Conservation (phyloP, 2,888 invertebrate species). For the Drosophila siamana region DNA sequence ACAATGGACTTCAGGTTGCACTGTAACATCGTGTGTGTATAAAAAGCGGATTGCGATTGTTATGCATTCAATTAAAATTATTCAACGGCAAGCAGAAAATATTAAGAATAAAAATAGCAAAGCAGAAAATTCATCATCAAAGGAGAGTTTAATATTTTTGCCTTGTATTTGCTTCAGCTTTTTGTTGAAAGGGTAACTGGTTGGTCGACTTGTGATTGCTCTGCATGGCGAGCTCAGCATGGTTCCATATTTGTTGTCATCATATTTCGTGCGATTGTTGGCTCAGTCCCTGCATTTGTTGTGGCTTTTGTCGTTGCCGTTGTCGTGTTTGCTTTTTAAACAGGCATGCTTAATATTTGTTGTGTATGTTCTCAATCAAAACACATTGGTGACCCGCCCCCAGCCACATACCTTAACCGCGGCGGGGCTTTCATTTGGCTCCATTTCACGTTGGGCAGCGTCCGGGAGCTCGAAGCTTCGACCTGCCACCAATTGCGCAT, state of each 20-base stretch:
- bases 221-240: neutral
- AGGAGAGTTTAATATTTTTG: no score
- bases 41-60: no score
- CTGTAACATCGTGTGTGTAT: no score
- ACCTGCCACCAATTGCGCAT: constrained; percentile 22
- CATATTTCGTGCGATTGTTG: constrained; percentile 4
- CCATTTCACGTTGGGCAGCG: constrained; percentile 18
- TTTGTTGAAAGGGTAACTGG: neutral
- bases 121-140: no score
- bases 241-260: neutral
- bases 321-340: constrained; percentile 31
- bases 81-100: no score
- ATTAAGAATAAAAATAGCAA: no score
- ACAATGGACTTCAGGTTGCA: neutral
- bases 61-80: no score
- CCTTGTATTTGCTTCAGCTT: no score
- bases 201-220: neutral
- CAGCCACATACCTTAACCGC: neutral
- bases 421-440: neutral
- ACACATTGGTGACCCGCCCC: neutral
- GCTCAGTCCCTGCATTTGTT: constrained; percentile 1
- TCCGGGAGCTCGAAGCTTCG: constrained; percentile 1
- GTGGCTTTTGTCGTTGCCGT: constrained; percentile 4
- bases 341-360: constrained; percentile 63
- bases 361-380: constrained; percentile 46